phyloP scores from a whole-genome alignment of 30 jellyfish, hydroid and myxozoan species.

The Aurelia aurita region DNA sequence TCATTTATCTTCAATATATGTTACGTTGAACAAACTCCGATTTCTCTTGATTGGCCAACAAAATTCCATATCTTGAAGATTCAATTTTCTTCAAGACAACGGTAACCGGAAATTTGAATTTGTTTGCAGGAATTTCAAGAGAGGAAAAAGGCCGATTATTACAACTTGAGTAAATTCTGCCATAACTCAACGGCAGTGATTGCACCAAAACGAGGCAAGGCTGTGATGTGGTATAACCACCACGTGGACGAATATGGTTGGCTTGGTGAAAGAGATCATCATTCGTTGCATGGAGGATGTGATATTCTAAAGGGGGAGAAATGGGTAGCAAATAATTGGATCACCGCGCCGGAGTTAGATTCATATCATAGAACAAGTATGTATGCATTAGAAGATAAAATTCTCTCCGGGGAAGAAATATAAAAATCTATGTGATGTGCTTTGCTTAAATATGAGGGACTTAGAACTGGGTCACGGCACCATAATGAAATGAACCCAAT shows the following conservation, averaged over 20 bases:
- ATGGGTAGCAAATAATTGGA: constrained; percentile 98
- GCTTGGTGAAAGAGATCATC: constrained; percentile 91
- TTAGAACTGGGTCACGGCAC: too few species aligned
- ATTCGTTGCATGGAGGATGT: constrained; percentile 97
- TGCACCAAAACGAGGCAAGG: constrained; percentile 96
- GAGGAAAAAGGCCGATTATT: constrained; percentile 84
- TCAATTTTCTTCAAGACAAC: too few species aligned
- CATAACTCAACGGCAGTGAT: constrained; percentile 87
- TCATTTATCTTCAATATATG: too few species aligned
- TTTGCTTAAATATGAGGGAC: too few species aligned
- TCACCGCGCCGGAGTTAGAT: constrained; percentile 93
- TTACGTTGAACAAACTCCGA: too few species aligned
- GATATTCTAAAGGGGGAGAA: constrained; percentile 91
- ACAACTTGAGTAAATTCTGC: constrained; percentile 94
- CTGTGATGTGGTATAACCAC: constrained; percentile 99
- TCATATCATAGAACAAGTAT: constrained; percentile 92
- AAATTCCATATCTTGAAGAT: too few species aligned
- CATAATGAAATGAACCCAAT: too few species aligned
- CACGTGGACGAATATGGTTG: constrained; percentile 88
- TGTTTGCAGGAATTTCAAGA: constrained; percentile 76
- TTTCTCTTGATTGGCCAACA: too few species aligned
- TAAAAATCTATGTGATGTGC: neutral
- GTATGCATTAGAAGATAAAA: constrained; percentile 73
- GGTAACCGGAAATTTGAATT: neutral
- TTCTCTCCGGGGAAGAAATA: constrained; percentile 57